These are phyloP conservation scores for Saccostrea echinata DNA, from an alignment of 1,140 invertebrate genomes.

Conservation along the genomic window DNA sequence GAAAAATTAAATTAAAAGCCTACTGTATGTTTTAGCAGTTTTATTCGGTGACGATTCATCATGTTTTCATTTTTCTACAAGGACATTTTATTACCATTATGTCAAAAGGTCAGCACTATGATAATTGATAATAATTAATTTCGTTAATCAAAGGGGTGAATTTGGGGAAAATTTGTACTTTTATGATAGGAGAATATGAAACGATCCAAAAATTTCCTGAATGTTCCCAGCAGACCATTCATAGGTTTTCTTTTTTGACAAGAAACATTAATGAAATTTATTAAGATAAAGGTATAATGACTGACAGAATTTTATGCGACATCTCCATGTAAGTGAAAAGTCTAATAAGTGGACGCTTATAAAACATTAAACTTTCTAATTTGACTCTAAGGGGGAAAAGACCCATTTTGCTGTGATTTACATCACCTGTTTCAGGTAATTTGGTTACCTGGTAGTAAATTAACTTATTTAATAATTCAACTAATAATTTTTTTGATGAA, in stretches of 20 bases:
- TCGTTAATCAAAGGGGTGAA: not conserved
- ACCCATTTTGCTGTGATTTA: not conserved
- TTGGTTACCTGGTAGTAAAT: not conserved
- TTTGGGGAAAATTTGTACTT: not conserved
- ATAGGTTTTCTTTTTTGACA: not conserved
- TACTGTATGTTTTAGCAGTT: not conserved
- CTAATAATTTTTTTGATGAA: not conserved
- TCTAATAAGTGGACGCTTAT: not conserved
- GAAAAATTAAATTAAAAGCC: not conserved
- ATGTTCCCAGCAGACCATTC: not conserved
- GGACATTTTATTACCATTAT: not conserved
- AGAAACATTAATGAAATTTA: conserved; percentile 2
- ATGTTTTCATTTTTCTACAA: not conserved
- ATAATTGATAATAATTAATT: not conserved
- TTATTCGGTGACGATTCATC: not conserved
- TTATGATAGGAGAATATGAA: not conserved
- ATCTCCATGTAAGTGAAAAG: not conserved
- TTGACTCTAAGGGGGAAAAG: not conserved
- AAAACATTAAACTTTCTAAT: not conserved
- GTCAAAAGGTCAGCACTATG: not conserved
- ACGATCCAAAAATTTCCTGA: not conserved
- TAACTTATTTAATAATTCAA: not conserved
- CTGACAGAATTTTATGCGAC: not conserved
- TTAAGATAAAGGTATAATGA: not conserved
- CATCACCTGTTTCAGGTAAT: not conserved